Evolutionary conservation across 1,140 invertebrate genomes (phyloP).

Genomic region (Maniola jurtina): DNA sequence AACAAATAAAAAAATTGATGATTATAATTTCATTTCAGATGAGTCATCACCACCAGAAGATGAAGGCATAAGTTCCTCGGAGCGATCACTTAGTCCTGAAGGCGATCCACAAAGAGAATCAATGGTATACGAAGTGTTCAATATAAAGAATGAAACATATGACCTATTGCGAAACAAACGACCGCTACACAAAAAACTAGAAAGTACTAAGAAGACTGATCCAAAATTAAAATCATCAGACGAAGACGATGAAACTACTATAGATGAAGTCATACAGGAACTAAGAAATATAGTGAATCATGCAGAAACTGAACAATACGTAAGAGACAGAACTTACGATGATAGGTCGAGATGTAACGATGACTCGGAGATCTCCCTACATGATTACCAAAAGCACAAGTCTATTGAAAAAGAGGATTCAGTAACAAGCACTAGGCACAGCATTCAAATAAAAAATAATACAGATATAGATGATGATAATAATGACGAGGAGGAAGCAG

Average conservation of each 20-base stretch:
- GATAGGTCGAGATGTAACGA: constrained; percentile 62
- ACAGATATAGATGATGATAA: constrained; percentile 47
- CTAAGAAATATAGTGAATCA: constrained; percentile 91
- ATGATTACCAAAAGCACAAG: constrained; percentile 56
- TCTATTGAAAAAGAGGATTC: constrained; percentile 74
- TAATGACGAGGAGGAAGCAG: constrained; percentile 72
- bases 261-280: constrained; percentile 93
- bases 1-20: no score
- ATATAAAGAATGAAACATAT: constrained; percentile 80
- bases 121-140: constrained; percentile 82
- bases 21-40: constrained; percentile 47
- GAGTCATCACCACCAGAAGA: constrained; percentile 90
- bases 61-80: constrained; percentile 91
- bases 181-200: constrained; percentile 62
- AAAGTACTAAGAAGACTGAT: constrained; percentile 65
- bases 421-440: constrained; percentile 73
- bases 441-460: constrained; percentile 71
- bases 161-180: constrained; percentile 73
- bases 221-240: constrained; percentile 72
- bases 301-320: constrained; percentile 86
- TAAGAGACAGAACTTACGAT: constrained; percentile 68
- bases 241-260: constrained; percentile 89
- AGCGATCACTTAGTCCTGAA: constrained; percentile 86
- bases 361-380: constrained; percentile 64
- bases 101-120: constrained; percentile 80